Evolutionary conservation across 1,140 invertebrate species (phyloP), one percentile per base, ranked within the genome.

Genomic region (Drosophila yakuba): DNA sequence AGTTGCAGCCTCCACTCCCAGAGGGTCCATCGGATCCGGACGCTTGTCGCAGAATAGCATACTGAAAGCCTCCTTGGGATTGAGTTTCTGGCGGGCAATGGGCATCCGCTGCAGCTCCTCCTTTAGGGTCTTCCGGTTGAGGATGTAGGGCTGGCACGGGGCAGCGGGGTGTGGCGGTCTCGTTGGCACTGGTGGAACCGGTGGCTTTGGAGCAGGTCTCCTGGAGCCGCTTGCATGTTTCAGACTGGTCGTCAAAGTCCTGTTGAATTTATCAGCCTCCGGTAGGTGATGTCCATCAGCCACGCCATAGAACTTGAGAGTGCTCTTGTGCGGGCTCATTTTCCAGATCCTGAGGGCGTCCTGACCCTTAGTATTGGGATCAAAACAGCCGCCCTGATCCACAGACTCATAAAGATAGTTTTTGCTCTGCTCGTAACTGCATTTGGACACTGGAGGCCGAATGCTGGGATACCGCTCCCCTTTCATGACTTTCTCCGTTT

Each of bases 381-480:
- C 0, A 20, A 25, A 32, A 39, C 79, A 88, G 4, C 74, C 67
- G 8, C 28, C 52, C 0, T 23, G 17, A 36, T 82, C 56, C 10
- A 75, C 15, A 0, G 77, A 43, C 14, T 67, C 41, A 0, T 41
- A 25, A 10, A 82, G 17, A 74, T 63, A 74, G 0, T 15, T 11
- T 4, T 43, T 36, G 1, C 69, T 64, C 17, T 68, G 51, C 0
- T 28, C 23, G 38, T 66, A 39, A 14, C 36, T 44, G 28, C 82
- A 85, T 3, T 10, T 50, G n/a, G 83, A 88, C 10, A 75, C 25
- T 1, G 68, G 78, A 1, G 82, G 78, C 0, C 58, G 54, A 2
- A 85, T 72, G 10, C 14, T 74, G 7, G 75, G 72, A 45, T 89
- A 89, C 3, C 39, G 39, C 14, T 88, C 83, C 1, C 11, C 10